Evolutionary conservation across 2,113 vertebrate genomes (phyloP), one percentile per base, ranked within the genome.

Genomic region (Rhinolophus sinicus): DNA sequence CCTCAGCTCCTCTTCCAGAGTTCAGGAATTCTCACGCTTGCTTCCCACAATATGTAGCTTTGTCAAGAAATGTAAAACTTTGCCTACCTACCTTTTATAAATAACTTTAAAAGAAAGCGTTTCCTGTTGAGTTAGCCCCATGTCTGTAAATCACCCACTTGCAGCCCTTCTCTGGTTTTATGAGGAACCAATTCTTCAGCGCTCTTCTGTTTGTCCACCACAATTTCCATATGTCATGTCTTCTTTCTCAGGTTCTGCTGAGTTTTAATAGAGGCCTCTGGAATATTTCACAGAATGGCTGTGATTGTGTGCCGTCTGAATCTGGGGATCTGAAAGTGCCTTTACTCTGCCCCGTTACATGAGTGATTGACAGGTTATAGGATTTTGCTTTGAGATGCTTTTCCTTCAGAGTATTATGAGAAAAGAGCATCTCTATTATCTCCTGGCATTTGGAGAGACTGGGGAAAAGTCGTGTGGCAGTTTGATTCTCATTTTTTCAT

Each of bases 211-310:
- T 40, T 22, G 72, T 7, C 24, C 40, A 1, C 30, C 19, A 8
- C 3, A 0, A 6, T 33, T 26, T 15, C 15, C 44, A 2, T n/a
- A 4, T 14, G 40, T 40, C 2, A 0, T 5, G 16, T 19, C 11
- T 77, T 65, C 44, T 60, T 28, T 26, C 26, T 52, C 33, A 8
- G 15, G 33, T 8, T 26, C 72, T 60, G 60, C 60, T 3, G 18
- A 30, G 60, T 19, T 65, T 35, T 11, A 19, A 50, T 3, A 8
- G 86, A 81, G 26, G 44, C 8, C 47, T 56, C 40, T 56, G 44
- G 50, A 22, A 33, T 4, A 1, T 18, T 6, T 26, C 44, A 6
- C 28, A 28, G 62, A 52, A 13, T 35, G 28, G 4, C 80, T 28
- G 30, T 47, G 62, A 22, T 35, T 30, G 1, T 33, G 22, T 3